A percentile compares a stretch with the other conserved stretches of the same genome.
Conservation (phyloP, 2,888 invertebrate species). For the Sinohyriopsis cumingii region DNA sequence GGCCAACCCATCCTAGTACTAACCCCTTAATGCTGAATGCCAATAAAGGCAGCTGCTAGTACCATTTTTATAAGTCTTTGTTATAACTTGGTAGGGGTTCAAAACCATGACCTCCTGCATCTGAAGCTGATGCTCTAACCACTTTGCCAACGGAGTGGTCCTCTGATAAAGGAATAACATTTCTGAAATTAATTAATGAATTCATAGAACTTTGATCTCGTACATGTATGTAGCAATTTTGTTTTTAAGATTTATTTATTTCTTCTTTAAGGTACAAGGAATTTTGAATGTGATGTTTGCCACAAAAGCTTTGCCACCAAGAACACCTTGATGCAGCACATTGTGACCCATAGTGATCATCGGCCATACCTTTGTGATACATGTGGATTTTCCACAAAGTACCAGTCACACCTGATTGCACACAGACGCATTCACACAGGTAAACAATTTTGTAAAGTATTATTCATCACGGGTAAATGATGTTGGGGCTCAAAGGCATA, state of each 20-base stretch:
- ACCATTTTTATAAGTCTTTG: no score
- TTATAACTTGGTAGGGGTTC: no score
- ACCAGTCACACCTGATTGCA: slow-evolving; percentile 79
- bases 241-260: neutral
- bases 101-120: no score
- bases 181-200: no score
- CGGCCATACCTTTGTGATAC: slow-evolving; percentile 79
- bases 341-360: slow-evolving; percentile 75
- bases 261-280: slow-evolving; percentile 74
- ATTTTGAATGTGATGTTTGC: slow-evolving; percentile 77
- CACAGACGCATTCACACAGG: slow-evolving; percentile 80
- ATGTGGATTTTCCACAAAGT: slow-evolving; percentile 81
- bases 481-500: neutral
- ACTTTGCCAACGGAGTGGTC: no score
- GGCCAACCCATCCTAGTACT: no score
- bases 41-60: no score
- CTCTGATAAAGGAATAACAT: no score
- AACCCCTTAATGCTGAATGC: no score
- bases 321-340: slow-evolving; percentile 77
- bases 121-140: no score
- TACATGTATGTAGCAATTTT: no score
- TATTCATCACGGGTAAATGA: neutral
- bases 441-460: slow-evolving; percentile 21
- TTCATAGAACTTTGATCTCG: no score
- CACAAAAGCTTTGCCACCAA: slow-evolving; percentile 77